Percentiles rank a stretch among this genome's conserved stretches.
phyloP scores from a whole-genome alignment of 64 coral and sea anemone species.

The Montipora efflorescens region DNA sequence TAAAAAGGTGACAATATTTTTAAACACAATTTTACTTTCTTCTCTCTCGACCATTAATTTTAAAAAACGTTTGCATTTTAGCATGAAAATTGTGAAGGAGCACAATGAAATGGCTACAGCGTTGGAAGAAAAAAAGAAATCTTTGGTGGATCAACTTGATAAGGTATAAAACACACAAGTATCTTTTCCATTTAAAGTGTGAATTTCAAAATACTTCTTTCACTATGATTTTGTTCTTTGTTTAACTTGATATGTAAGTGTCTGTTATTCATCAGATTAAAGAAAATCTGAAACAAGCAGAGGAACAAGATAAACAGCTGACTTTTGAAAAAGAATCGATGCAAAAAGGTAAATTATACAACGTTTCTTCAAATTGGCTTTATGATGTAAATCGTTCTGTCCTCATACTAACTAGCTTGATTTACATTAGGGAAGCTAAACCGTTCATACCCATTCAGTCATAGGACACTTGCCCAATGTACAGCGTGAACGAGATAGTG shows the following conservation, averaged over 20 bases:
- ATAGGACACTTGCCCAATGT: no score
- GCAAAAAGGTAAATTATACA: neutral
- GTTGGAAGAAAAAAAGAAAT: conserved; percentile 44
- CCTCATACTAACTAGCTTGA: no score
- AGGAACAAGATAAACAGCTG: conserved; percentile 44
- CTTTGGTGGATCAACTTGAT: conserved; percentile 51
- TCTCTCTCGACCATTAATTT: no score
- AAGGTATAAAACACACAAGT: conserved; percentile 32
- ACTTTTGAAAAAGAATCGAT: conserved; percentile 45
- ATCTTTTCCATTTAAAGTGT: neutral
- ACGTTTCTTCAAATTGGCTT: no score
- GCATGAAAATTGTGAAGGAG: conserved; percentile 93
- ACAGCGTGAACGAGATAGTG: no score
- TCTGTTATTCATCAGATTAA: neutral
- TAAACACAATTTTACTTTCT: no score
- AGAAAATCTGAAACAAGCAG: conserved; percentile 22
- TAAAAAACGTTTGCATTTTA: no score
- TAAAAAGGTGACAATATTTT: no score
- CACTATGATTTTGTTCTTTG: no score
- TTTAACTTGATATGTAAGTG: neutral
- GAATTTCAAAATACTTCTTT: neutral
- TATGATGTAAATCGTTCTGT: no score
- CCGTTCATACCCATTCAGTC: no score
- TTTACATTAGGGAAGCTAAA: no score
- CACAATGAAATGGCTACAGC: conserved; percentile 76